A percentile compares a stretch with the other conserved stretches of the same genome.
Evolutionary conservation across 2,797 vertebrate genomes (phyloP).

Genomic region (Crax fasciolata): DNA sequence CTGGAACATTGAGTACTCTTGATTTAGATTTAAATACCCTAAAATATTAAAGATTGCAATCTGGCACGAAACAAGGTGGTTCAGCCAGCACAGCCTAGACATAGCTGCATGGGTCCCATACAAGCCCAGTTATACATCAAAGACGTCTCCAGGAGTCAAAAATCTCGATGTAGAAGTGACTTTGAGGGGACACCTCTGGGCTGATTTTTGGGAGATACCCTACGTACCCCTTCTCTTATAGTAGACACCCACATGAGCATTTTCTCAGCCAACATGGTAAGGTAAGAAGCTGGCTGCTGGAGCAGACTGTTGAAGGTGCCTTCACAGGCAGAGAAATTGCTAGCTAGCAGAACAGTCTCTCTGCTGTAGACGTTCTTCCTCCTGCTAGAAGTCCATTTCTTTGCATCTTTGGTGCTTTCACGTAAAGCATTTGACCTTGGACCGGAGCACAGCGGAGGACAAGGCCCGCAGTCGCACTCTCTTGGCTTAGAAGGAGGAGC

Average conservation of each 20-base stretch:
- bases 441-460: rapidly evolving
- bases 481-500: not conserved
- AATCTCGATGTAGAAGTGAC: not conserved
- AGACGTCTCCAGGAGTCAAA: not conserved
- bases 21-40: not conserved
- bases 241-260: not conserved
- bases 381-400: not conserved
- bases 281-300: not conserved
- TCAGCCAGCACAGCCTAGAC: not conserved
- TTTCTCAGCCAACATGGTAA: not conserved
- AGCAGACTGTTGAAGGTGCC: not conserved
- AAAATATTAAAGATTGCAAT: not conserved
- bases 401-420: not conserved
- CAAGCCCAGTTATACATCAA: constrained; percentile 4
- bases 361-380: rapidly evolving
- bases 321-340: not conserved
- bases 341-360: not conserved
- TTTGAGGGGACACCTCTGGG: not conserved
- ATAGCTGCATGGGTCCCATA: not conserved
- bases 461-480: not conserved
- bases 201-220: not conserved
- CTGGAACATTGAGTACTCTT: not conserved
- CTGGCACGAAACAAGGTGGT: not conserved
- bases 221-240: not conserved
- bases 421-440: not conserved